Base-by-base conservation (phyloP, 2,797 vertebrate genomes). In the Paguma larvata region DNA sequence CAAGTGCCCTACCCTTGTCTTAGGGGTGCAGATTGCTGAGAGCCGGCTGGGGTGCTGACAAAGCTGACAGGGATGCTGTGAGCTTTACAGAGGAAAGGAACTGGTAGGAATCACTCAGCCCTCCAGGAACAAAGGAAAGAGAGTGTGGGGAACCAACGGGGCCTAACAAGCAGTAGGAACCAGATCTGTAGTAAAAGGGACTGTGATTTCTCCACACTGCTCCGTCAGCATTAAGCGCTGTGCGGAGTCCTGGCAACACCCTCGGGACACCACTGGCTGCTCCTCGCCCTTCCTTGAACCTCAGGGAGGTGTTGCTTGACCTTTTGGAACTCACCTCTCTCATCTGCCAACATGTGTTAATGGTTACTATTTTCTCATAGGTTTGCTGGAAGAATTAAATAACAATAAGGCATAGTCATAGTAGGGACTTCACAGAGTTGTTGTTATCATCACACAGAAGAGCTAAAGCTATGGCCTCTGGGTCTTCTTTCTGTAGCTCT, bases 61-160 rank as follows among this genome's bases (percentile, higher is more conserved):
- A 79, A 23, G 41, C 67, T 80, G 38, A 1, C 0, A 5, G 23
- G 78, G 30, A 72, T 3, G 23, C 38, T 32, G 3, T 32, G 51
- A 53, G 78, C 44, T 89, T 62, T 68, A 46, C 5, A 65, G 44
- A 78, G 30, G 46, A 78, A 32, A 67, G 25, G 30, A 56, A 46
- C 51, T 18, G 25, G 9, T 13, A 3, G 85, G 62, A 53, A 83
- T 85, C 62, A 67, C 34, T 67, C 67, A 92, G 88, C 30, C 59
- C 70, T 91, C 51, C 7, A 85, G 82, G 62, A 97, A 53, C 67
- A 91, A 82, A 41, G 34, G 25, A 68, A 77, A 68, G 13, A 13
- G 48, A 84, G 30, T 8, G 0, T 72, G 30, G 38, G 46, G 72
- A 80, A 25, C 25, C 48, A 80, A 67, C 46, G 51, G 21, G 25